Evolutionary conservation across 1,140 invertebrate species (phyloP).

Genomic region (Dermatophagoides farinae): DNA sequence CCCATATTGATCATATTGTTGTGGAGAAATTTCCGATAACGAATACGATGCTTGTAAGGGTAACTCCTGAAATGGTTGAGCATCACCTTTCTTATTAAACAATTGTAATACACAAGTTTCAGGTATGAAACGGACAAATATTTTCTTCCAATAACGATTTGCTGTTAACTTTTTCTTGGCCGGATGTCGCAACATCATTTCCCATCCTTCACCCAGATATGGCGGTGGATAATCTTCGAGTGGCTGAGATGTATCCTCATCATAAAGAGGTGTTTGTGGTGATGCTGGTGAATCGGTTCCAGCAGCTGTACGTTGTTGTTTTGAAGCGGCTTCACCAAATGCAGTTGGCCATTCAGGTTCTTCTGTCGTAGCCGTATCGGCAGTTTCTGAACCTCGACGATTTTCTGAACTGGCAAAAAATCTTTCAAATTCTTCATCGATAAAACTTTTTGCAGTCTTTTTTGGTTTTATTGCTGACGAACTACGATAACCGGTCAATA

Average conservation of each 20-base stretch:
- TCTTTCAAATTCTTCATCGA: conserved; percentile 3
- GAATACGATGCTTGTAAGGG: conserved; percentile 22
- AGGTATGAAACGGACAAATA: conserved; percentile 53
- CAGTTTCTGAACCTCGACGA: not conserved
- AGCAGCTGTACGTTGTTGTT: not conserved
- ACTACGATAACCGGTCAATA: not conserved
- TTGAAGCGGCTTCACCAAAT: conserved; percentile 13
- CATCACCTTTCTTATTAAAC: conserved; percentile 59
- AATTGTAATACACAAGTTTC: conserved; percentile 67
- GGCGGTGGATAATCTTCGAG: conserved; percentile 68
- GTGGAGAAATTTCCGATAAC: conserved; percentile 46
- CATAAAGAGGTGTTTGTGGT: conserved; percentile 49
- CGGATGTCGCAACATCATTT: conserved; percentile 83
- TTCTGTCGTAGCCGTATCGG: not conserved
- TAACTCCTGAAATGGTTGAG: conserved; percentile 23
- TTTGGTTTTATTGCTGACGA: not conserved
- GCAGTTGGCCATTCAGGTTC: conserved; percentile 15
- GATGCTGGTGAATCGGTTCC: conserved; percentile 18
- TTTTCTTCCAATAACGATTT: conserved; percentile 86
- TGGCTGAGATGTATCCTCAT: conserved; percentile 78
- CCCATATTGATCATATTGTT: conserved; percentile 92
- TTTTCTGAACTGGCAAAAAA: not conserved
- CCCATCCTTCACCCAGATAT: conserved; percentile 72
- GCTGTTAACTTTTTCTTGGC: conserved; percentile 97
- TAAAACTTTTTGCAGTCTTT: not conserved